Conservation (phyloP, 2,113 vertebrate species). For the Oncorhynchus tshawytscha region DNA sequence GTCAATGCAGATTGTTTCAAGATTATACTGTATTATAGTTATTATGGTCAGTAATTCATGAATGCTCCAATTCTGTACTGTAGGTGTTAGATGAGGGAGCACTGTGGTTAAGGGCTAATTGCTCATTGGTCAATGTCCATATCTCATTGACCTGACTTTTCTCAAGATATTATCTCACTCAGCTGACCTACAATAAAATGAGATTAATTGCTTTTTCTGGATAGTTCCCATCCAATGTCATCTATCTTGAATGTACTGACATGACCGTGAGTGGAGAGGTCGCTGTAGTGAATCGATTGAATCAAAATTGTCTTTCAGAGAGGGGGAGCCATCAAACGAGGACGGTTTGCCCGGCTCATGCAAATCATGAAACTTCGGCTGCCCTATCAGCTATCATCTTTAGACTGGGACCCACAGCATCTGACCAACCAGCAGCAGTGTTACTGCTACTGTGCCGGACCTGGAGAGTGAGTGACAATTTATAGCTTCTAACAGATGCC, state of each 20-base stretch:
- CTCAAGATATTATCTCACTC: slow-evolving; percentile 45
- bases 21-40: neutral
- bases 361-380: slow-evolving; percentile 87
- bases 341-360: slow-evolving; percentile 89
- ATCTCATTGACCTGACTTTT: slow-evolving; percentile 54
- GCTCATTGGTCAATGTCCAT: slow-evolving; percentile 56
- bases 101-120: slow-evolving; percentile 48
- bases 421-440: slow-evolving; percentile 91
- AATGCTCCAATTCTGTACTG: slow-evolving; percentile 51
- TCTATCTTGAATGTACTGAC: slow-evolving; percentile 36
- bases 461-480: slow-evolving; percentile 85
- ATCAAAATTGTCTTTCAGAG: slow-evolving; percentile 72
- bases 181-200: slow-evolving; percentile 48
- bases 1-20: neutral
- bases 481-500: slow-evolving; percentile 7
- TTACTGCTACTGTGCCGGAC: slow-evolving; percentile 95
- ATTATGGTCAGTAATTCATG: slow-evolving; percentile 51
- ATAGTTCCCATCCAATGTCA: slow-evolving; percentile 17
- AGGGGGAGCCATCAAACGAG: slow-evolving; percentile 89
- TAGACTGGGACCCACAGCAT: slow-evolving; percentile 90
- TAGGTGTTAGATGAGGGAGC: slow-evolving; percentile 48
- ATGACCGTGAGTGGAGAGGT: slow-evolving; percentile 37
- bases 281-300: slow-evolving; percentile 31
- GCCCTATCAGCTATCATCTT: slow-evolving; percentile 84
- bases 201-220: slow-evolving; percentile 29